phyloP scores from a whole-genome alignment of 2,113 vertebrate genomes.

The Uropsilus gracilis region DNA sequence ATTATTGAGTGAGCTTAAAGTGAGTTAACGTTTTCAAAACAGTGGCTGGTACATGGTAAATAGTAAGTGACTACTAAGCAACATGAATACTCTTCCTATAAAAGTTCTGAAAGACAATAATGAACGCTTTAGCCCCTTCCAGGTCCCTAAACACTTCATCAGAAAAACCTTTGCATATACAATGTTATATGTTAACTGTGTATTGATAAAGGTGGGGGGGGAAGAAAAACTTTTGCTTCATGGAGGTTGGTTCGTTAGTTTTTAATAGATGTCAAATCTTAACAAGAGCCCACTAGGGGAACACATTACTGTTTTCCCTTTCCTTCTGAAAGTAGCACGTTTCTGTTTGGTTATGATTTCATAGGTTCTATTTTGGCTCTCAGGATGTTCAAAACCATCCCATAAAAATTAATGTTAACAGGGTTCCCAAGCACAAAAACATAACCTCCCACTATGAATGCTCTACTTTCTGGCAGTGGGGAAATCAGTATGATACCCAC shows the following conservation, averaged over 20 bases:
- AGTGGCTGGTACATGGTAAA: neutral
- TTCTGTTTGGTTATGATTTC: neutral
- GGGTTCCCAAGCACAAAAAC: neutral
- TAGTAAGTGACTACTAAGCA: neutral
- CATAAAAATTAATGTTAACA: neutral
- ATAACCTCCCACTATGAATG: neutral
- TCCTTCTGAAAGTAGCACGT: neutral
- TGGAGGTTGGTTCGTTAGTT: neutral
- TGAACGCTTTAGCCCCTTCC: neutral
- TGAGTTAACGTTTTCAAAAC: neutral
- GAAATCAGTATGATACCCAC: neutral
- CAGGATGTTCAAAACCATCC: neutral
- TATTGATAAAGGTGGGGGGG: neutral
- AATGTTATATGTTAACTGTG: neutral
- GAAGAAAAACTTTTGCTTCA: neutral
- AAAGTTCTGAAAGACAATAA: constrained; percentile 9
- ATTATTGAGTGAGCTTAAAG: constrained; percentile 10
- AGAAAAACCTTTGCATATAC: neutral
- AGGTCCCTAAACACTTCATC: neutral
- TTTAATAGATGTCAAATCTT: neutral
- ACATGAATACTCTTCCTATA: neutral
- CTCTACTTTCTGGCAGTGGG: neutral
- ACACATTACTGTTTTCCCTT: neutral
- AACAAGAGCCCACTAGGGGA: neutral
- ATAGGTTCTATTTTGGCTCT: neutral